phyloP scores from a whole-genome alignment of 1,140 invertebrate genomes.

The Drosophila funebris region DNA sequence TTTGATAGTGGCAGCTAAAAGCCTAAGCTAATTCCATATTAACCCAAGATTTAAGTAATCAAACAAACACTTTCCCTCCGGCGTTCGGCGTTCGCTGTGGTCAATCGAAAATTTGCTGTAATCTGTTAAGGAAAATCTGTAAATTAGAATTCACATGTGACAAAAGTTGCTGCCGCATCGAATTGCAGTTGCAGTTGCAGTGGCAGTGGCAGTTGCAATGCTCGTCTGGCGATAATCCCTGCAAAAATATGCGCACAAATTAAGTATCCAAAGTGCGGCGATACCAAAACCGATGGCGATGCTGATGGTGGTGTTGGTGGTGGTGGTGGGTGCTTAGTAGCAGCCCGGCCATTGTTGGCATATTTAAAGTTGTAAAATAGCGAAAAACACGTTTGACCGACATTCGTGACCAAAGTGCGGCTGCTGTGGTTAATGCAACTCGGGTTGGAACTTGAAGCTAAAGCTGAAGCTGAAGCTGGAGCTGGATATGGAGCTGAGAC shows the following conservation, averaged over 20 bases:
- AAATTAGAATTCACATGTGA: constrained; percentile 48
- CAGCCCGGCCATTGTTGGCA: constrained; percentile 68
- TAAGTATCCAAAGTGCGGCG: constrained; percentile 59
- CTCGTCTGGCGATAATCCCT: constrained; percentile 59
- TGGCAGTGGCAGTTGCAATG: not conserved
- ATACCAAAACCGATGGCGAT: constrained; percentile 6
- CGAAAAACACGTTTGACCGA: constrained; percentile 81
- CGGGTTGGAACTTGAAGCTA: not conserved
- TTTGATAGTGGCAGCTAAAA: not conserved
- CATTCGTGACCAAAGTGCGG: constrained; percentile 80
- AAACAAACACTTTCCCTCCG: constrained; percentile 34
- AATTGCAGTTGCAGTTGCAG: constrained; percentile 44
- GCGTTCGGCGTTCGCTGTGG: not conserved
- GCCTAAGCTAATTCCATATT: constrained; percentile 15
- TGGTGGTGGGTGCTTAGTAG: constrained; percentile 9
- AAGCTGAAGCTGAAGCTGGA: constrained; percentile 8
- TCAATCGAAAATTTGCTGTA: constrained; percentile 18
- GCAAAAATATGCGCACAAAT: constrained; percentile 80
- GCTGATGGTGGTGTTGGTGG: not conserved
- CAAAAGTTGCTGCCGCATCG: constrained; percentile 29
- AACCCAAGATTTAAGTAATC: constrained; percentile 13
- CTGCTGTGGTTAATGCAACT: constrained; percentile 32
- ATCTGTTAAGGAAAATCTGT: constrained; percentile 23
- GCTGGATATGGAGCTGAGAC: constrained; percentile 2
- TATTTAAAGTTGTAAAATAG: constrained; percentile 83